phyloP scores from a whole-genome alignment of 2,888 invertebrate genomes.

The Drosophila borborema region DNA sequence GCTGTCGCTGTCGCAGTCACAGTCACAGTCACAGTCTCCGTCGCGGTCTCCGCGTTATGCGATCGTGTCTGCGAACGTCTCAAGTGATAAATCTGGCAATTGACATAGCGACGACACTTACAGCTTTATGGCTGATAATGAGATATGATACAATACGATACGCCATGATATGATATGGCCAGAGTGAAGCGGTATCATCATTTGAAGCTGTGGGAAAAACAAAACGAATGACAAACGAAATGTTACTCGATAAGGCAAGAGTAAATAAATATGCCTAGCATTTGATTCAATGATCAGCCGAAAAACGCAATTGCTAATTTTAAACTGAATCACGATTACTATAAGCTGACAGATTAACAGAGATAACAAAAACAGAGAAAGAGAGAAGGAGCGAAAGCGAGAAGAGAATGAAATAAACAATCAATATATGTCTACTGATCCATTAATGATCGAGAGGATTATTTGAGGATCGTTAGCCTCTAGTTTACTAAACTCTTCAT shows the following conservation, averaged over 20 bases:
- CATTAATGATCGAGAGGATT: no score
- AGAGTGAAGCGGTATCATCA: constrained; percentile 20
- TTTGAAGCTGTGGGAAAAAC: constrained; percentile 57
- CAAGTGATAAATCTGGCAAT: constrained; percentile 73
- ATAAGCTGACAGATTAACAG: neutral
- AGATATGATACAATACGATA: constrained; percentile 33
- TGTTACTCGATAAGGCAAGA: neutral
- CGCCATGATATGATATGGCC: neutral
- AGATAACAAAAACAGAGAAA: neutral
- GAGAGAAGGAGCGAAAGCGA: neutral
- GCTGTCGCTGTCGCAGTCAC: neutral
- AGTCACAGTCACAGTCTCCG: neutral
- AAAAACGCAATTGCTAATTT: neutral
- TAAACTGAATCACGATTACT: neutral
- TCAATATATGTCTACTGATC: neutral
- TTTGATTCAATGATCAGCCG: neutral
- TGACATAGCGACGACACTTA: constrained; percentile 40
- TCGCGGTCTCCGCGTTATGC: constrained; percentile 13
- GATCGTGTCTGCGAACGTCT: constrained; percentile 30
- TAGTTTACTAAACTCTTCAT: no score
- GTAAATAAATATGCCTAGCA: neutral
- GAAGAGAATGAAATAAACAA: neutral
- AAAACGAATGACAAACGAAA: constrained; percentile 14
- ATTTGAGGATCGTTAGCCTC: no score
- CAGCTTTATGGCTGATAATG: constrained; percentile 56